These are phyloP conservation scores for Zapornia atra DNA, from an alignment of 2,113 vertebrate genomes.

Conservation along the genomic window DNA sequence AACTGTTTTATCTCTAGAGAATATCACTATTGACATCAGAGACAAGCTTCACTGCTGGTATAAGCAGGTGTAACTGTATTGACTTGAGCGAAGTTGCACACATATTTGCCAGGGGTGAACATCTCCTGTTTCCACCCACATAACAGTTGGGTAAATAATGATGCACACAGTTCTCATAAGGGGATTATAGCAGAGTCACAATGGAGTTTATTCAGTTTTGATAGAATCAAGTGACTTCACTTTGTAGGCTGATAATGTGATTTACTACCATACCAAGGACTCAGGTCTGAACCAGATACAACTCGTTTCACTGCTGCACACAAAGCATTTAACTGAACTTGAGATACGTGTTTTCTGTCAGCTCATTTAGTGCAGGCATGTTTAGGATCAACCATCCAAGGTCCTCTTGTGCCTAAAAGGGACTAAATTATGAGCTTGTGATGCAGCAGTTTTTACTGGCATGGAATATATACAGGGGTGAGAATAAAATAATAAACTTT, in stretches of 20 bases:
- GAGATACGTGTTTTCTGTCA: background rate
- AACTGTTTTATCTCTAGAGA: conserved; percentile 44
- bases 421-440: conserved; percentile 54
- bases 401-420: conserved; percentile 9
- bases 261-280: background rate
- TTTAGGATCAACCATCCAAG: background rate
- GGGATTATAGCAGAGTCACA: conserved; percentile 54
- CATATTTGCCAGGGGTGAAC: conserved; percentile 26
- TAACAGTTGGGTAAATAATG: conserved; percentile 62
- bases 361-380: background rate
- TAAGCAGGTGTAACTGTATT: conserved; percentile 28
- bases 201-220: conserved; percentile 60
- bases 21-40: conserved; percentile 28
- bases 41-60: background rate
- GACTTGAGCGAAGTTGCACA: background rate
- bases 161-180: conserved; percentile 43
- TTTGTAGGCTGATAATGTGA: conserved; percentile 49
- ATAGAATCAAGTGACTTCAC: conserved; percentile 58
- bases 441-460: conserved; percentile 61
- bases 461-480: conserved; percentile 13
- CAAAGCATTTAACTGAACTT: conserved; percentile 24
- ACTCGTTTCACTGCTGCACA: conserved; percentile 15
- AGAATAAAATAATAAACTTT: conserved; percentile 66
- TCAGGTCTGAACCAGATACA: conserved; percentile 23
- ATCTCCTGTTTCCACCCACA: conserved; percentile 59